These are phyloP conservation scores for Falco naumanni DNA, from an alignment of 2,797 vertebrate genomes.

Conservation along the genomic window DNA sequence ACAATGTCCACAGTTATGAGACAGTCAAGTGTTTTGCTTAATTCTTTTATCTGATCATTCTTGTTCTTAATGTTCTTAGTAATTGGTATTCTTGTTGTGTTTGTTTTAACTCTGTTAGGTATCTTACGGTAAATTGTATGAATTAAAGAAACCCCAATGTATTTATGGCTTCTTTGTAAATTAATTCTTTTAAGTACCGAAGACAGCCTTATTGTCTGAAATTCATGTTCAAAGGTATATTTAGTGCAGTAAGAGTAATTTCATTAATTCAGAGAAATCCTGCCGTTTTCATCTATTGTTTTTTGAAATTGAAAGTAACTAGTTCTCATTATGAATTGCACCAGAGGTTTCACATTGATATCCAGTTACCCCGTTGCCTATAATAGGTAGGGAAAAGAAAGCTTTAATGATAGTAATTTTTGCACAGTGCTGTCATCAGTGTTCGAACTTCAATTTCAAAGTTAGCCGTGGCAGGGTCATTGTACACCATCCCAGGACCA, in stretches of 20 bases:
- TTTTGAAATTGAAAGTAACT: background rate
- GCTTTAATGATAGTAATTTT: background rate
- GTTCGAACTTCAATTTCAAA: background rate
- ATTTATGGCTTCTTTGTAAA: background rate
- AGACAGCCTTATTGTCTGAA: background rate
- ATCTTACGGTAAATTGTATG: background rate
- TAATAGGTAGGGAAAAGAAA: background rate
- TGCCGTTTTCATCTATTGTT: background rate
- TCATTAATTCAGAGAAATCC: background rate
- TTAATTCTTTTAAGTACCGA: background rate
- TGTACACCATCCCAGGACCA: background rate
- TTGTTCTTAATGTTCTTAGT: background rate
- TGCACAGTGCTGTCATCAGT: background rate
- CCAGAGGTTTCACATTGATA: background rate
- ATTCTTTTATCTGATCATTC: background rate
- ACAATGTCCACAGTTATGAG: background rate
- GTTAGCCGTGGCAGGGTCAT: background rate
- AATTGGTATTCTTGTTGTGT: background rate
- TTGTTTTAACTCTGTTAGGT: background rate
- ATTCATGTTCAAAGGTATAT: background rate
- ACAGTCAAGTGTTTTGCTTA: background rate
- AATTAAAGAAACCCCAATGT: background rate
- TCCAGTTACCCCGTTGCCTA: accelerated
- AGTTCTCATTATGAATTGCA: background rate
- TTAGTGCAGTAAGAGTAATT: background rate